A percentile compares a stretch with the other conserved stretches of the same genome.
Evolutionary conservation across 2,113 vertebrate genomes (phyloP).

Genomic region (Heptranchias perlo): DNA sequence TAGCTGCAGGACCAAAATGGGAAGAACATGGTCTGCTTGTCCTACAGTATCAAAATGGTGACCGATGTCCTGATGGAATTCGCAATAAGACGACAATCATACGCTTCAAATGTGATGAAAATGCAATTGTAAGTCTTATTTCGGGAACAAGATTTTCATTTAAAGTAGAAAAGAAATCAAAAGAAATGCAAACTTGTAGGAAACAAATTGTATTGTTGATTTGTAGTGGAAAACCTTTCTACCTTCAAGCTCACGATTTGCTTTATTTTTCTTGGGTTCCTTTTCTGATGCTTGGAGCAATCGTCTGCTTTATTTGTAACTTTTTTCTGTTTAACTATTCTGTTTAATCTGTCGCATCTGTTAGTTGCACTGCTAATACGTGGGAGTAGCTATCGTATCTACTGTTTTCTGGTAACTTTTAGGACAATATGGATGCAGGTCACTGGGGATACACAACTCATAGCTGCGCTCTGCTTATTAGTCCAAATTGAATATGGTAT

Average conservation of each 20-base stretch:
- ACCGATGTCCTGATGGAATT: slow-evolving; percentile 62
- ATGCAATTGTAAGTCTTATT: slow-evolving; percentile 64
- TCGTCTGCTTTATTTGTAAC: not conserved
- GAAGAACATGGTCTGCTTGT: slow-evolving; percentile 51
- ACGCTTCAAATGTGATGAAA: slow-evolving; percentile 74
- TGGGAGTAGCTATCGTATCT: not conserved
- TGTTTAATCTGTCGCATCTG: not conserved
- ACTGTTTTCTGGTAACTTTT: not conserved
- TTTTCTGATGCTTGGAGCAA: not conserved
- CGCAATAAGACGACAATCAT: slow-evolving; percentile 70
- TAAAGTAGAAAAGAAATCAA: not conserved
- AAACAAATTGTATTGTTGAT: not conserved
- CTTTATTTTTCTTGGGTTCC: not conserved
- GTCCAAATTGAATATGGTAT: not conserved
- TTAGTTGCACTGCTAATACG: not conserved
- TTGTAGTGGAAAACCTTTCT: not conserved
- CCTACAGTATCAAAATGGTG: slow-evolving; percentile 71
- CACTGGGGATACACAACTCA: not conserved
- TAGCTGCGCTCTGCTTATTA: not conserved
- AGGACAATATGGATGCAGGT: not conserved
- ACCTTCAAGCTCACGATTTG: not conserved
- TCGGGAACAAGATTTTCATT: not conserved
- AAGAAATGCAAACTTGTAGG: not conserved
- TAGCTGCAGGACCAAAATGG: slow-evolving; percentile 59
- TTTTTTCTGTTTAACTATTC: too few species aligned